phyloP scores from a whole-genome alignment of 2,113 vertebrate genomes.

The Limnothrissa miodon region DNA sequence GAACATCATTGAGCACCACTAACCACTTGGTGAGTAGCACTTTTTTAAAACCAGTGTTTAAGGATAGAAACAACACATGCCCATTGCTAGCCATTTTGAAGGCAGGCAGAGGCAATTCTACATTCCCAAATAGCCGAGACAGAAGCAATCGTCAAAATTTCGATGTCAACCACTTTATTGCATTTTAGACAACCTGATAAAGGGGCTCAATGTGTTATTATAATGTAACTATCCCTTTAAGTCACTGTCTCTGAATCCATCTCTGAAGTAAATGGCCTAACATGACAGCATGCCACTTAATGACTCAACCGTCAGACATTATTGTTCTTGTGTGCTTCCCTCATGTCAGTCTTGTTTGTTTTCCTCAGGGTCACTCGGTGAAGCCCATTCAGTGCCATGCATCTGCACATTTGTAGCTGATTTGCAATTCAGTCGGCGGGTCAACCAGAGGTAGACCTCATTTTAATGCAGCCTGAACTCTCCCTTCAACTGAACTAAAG shows the following conservation, averaged over 20 bases:
- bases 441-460: neutral
- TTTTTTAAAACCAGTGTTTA: no score
- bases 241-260: neutral
- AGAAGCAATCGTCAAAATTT: no score
- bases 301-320: neutral
- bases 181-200: no score
- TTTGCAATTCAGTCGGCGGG: neutral
- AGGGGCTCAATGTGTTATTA: no score
- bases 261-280: neutral
- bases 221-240: no score
- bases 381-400: neutral
- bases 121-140: no score
- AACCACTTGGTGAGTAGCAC: no score
- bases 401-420: conserved; percentile 1
- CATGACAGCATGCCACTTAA: neutral
- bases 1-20: no score
- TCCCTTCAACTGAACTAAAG: neutral
- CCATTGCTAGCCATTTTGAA: no score
- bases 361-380: neutral
- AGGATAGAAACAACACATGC: no score
- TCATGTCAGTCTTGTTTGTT: neutral
- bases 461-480: neutral
- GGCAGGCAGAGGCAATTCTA: no score
- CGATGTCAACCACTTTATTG: no score
- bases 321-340: neutral